These are phyloP conservation scores for Drosophila ficusphila DNA, from an alignment of 1,140 invertebrate genomes.

Conservation along the genomic window DNA sequence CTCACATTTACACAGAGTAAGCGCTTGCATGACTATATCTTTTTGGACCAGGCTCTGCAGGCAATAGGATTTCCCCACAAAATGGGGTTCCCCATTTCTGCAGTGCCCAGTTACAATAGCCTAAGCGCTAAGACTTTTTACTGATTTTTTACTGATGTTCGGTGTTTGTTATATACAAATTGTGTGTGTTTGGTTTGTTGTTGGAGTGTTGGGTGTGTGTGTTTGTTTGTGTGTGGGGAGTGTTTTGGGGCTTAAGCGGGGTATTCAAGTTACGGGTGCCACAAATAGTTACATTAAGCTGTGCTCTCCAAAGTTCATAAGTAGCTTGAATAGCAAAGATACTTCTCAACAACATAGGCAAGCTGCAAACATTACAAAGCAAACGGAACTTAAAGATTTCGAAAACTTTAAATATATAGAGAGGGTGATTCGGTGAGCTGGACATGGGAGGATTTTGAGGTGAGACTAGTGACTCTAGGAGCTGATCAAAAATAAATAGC, in stretches of 20 bases:
- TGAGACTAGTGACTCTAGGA: slow-evolving; percentile 14
- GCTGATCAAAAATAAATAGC: slow-evolving; percentile 26
- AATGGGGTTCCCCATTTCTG: slow-evolving; percentile 13
- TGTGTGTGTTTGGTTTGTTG: slow-evolving; percentile 29
- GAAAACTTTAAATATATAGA: neutral
- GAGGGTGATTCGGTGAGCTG: slow-evolving; percentile 24
- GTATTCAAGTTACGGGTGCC: slow-evolving; percentile 44
- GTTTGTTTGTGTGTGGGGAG: slow-evolving; percentile 5
- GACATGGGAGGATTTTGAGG: slow-evolving; percentile 17
- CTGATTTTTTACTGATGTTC: slow-evolving; percentile 78
- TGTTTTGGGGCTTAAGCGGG: slow-evolving; percentile 51
- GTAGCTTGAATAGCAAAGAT: slow-evolving; percentile 28
- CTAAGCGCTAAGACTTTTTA: slow-evolving; percentile 69
- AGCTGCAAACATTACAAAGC: slow-evolving; percentile 57
- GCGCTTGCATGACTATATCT: slow-evolving; percentile 35
- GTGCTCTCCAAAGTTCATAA: slow-evolving; percentile 38
- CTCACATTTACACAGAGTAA: slow-evolving; percentile 58
- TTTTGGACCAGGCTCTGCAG: slow-evolving; percentile 31
- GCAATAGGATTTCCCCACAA: too few relatives aligned
- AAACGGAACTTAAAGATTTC: slow-evolving; percentile 18
- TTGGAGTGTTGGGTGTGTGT: too few relatives aligned
- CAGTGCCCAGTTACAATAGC: slow-evolving; percentile 48
- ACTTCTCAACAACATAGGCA: slow-evolving; percentile 36
- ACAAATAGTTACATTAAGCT: slow-evolving; percentile 46
- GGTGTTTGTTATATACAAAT: slow-evolving; percentile 60